phyloP scores from a whole-genome alignment of 2,888 invertebrate species.

The Xestoiulus laeticollis region DNA sequence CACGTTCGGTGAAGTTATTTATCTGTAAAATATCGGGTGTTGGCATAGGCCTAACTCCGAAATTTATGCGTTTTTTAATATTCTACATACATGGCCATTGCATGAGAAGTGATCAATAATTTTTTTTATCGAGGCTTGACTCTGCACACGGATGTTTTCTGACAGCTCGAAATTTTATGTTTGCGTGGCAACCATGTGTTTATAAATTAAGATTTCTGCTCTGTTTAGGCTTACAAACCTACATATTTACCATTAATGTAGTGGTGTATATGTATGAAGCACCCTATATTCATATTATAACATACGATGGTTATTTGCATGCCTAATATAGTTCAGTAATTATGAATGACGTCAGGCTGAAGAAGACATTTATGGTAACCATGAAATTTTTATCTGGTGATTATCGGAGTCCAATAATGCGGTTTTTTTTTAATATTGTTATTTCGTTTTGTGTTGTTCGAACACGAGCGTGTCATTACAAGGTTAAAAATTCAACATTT shows the following conservation, averaged over 20 bases:
- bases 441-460: background rate
- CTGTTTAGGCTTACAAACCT: background rate
- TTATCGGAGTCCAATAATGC: background rate
- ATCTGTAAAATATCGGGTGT: background rate
- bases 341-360: background rate
- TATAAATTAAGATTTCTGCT: background rate
- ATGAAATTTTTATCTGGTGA: background rate
- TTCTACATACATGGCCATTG: background rate
- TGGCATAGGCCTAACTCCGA: background rate
- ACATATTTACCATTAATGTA: background rate
- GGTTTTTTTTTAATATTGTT: background rate
- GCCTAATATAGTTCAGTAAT: background rate
- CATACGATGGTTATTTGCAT: background rate
- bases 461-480: too few species aligned
- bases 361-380: background rate
- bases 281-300: background rate
- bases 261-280: background rate
- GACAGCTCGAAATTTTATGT: background rate
- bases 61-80: background rate
- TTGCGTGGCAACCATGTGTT: background rate
- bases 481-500: background rate
- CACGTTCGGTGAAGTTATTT: too few species aligned
- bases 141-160: background rate
- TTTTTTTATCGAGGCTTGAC: background rate
- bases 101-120: background rate